Conservation (phyloP, 2,888 invertebrate species). For the Eristalis tenax region DNA sequence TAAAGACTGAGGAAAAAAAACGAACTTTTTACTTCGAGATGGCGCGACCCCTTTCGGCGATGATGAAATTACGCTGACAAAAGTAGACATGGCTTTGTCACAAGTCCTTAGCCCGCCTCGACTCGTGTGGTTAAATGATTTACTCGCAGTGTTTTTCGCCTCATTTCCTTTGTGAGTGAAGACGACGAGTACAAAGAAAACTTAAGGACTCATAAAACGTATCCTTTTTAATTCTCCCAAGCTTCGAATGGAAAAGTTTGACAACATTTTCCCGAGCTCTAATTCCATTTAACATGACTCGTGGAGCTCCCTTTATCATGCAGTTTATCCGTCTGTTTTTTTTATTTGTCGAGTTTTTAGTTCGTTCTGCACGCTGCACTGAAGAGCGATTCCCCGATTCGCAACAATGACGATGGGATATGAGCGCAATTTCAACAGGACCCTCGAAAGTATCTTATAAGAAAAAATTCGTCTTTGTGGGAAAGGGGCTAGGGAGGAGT, state of each 20-base stretch:
- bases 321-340: conserved; percentile 1
- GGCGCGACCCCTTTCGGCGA: conserved; percentile 4
- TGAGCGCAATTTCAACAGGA: conserved; percentile 7
- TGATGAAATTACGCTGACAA: conserved; percentile 38
- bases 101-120: neutral
- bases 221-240: conserved; percentile 45
- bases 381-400: neutral
- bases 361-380: neutral
- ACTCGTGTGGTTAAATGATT: conserved; percentile 5
- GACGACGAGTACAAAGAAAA: conserved; percentile 35
- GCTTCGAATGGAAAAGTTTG: conserved; percentile 25
- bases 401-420: neutral
- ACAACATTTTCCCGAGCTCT: conserved; percentile 58
- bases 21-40: conserved; percentile 2
- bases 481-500: neutral
- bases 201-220: conserved; percentile 64
- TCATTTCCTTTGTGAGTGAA: neutral
- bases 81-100: conserved; percentile 47
- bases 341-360: neutral
- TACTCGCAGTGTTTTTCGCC: neutral
- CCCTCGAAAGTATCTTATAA: neutral
- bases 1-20: neutral
- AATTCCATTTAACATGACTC: conserved; percentile 60
- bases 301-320: conserved; percentile 1
- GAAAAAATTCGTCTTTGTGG: neutral